A percentile compares a stretch with the other conserved stretches of the same genome.
phyloP scores from a whole-genome alignment of 2,113 vertebrate genomes.

The Urocolius indicus region DNA sequence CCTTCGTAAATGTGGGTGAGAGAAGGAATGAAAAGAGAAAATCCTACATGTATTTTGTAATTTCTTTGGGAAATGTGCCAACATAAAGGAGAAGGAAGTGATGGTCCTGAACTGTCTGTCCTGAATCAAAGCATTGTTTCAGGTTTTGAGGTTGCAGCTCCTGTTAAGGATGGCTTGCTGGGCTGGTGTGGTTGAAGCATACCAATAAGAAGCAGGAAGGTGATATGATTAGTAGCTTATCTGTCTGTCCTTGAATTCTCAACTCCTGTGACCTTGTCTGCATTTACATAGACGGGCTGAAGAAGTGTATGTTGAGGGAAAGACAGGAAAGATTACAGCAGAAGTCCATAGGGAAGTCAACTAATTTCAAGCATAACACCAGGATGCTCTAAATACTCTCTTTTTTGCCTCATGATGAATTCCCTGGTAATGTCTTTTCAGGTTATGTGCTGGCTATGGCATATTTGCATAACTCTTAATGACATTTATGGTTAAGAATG shows the following conservation, averaged over 20 bases:
- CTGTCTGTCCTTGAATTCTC: constrained; percentile 27
- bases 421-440: neutral
- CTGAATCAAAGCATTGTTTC: neutral
- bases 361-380: neutral
- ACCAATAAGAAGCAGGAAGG: neutral
- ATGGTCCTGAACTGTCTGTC: neutral
- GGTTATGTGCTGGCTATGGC: neutral
- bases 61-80: neutral
- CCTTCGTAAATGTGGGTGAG: neutral
- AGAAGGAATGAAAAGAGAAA: neutral
- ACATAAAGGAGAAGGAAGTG: neutral
- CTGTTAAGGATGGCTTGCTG: neutral
- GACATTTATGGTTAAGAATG: neutral
- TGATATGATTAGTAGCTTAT: constrained; percentile 42
- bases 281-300: neutral
- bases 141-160: neutral
- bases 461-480: neutral
- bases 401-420: neutral
- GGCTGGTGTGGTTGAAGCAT: neutral
- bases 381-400: rapidly evolving
- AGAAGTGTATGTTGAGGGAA: neutral
- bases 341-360: neutral
- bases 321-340: neutral
- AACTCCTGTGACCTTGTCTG: neutral
- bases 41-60: neutral